phyloP scores from a whole-genome alignment of 2,113 vertebrate genomes.

The Malaclemys terrapin region DNA sequence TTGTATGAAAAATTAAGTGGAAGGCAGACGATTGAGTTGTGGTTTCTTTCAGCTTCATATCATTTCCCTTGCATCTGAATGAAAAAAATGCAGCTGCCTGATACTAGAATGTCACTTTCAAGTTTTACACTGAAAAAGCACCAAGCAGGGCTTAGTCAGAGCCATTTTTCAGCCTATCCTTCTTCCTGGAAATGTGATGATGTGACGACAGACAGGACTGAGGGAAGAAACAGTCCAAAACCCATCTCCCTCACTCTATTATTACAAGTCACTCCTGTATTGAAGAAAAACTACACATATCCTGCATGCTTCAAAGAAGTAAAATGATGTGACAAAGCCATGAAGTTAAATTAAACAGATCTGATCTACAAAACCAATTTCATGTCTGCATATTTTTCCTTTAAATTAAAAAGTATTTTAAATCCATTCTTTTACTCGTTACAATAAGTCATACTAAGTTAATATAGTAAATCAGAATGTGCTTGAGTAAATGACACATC shows the following conservation, averaged over 20 bases:
- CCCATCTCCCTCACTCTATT: constrained; percentile 77
- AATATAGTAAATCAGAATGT: constrained; percentile 41
- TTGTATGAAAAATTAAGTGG: constrained; percentile 87
- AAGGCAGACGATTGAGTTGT: constrained; percentile 81
- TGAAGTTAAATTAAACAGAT: constrained; percentile 74
- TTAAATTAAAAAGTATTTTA: constrained; percentile 59
- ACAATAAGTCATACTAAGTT: not conserved
- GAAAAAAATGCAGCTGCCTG: constrained; percentile 64
- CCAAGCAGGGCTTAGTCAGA: constrained; percentile 75
- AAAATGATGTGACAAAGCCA: constrained; percentile 73
- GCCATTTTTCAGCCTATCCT: constrained; percentile 79
- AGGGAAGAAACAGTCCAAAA: constrained; percentile 75
- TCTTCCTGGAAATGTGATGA: constrained; percentile 84
- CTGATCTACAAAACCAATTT: constrained; percentile 46
- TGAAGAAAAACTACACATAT: constrained; percentile 62
- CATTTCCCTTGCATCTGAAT: constrained; percentile 72
- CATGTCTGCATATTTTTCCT: constrained; percentile 33
- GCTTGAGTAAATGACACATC: not conserved
- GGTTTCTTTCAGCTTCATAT: constrained; percentile 83
- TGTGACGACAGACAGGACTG: constrained; percentile 80
- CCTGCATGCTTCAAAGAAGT: constrained; percentile 76
- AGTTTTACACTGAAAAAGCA: constrained; percentile 74
- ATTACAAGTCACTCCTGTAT: constrained; percentile 66
- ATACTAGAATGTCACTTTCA: constrained; percentile 80
- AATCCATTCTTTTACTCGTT: constrained; percentile 16